phyloP scores from a whole-genome alignment of 1,140 invertebrate genomes.

The Ganaspis sp. region DNA sequence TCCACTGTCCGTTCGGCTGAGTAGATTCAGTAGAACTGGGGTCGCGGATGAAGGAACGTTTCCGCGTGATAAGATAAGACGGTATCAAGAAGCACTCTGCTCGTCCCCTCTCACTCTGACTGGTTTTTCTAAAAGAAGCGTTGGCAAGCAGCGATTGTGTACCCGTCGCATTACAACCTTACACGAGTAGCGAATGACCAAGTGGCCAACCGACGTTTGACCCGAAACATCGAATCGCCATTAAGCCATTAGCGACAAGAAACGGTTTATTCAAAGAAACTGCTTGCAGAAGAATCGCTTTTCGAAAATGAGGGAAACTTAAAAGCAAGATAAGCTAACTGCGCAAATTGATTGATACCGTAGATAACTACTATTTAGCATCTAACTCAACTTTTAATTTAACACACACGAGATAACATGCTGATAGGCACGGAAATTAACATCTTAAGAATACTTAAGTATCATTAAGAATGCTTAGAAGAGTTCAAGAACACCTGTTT shows the following conservation, averaged over 20 bases:
- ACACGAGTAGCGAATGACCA: constrained; percentile 47
- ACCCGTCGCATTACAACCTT: constrained; percentile 44
- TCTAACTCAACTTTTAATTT: not conserved
- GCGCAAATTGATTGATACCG: constrained; percentile 23
- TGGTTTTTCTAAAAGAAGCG: constrained; percentile 41
- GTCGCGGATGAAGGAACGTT: constrained; percentile 61
- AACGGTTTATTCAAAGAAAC: constrained; percentile 30
- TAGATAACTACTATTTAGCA: constrained; percentile 2
- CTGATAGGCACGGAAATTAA: not conserved
- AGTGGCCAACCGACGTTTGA: constrained; percentile 54
- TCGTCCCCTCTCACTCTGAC: constrained; percentile 39
- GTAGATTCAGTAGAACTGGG: constrained; percentile 50
- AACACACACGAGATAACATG: not conserved
- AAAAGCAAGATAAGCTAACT: constrained; percentile 10
- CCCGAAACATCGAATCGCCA: constrained; percentile 67
- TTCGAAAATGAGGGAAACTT: constrained; percentile 21
- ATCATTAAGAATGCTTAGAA: not conserved
- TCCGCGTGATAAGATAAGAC: constrained; percentile 73
- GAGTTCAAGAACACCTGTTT: not conserved
- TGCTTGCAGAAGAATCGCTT: not conserved
- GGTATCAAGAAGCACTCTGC: constrained; percentile 60
- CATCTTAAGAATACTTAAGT: not conserved
- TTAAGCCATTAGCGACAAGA: constrained; percentile 63
- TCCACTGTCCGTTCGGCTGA: constrained; percentile 67
- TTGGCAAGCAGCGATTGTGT: constrained; percentile 48